Evolutionary conservation across 1,140 invertebrate genomes (phyloP).

Genomic region (Belonocnema kinseyi): DNA sequence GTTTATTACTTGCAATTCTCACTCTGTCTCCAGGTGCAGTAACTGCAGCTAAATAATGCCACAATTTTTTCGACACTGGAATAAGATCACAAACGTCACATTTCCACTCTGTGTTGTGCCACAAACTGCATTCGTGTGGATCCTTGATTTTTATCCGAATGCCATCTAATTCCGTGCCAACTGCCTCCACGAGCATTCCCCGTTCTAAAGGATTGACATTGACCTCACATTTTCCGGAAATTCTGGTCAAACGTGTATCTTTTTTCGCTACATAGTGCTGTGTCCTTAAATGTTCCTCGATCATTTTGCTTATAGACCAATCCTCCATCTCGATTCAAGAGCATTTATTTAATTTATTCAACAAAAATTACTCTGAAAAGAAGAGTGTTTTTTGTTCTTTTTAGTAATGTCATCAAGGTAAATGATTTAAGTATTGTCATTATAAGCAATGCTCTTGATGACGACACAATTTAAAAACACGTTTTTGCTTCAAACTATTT

Average conservation of each 20-base stretch:
- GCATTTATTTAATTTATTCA: background rate
- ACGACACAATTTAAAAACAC: too few relatives aligned
- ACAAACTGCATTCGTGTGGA: constrained; percentile 49
- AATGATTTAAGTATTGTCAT: too few relatives aligned
- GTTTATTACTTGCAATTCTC: constrained; percentile 70
- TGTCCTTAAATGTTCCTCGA: constrained; percentile 17
- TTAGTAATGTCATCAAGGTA: too few relatives aligned
- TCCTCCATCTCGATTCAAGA: constrained; percentile 2
- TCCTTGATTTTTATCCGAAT: constrained; percentile 48
- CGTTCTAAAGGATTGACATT: constrained; percentile 56
- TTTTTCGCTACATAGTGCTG: constrained; percentile 59
- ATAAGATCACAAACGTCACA: constrained; percentile 63
- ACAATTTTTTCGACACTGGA: constrained; percentile 67
- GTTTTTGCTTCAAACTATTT: too few relatives aligned
- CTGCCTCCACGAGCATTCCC: constrained; percentile 63
- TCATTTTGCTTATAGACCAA: constrained; percentile 3
- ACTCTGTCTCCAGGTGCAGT: constrained; percentile 73
- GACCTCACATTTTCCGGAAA: constrained; percentile 55
- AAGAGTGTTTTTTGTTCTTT: too few relatives aligned
- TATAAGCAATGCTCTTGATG: too few relatives aligned
- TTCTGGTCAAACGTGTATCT: constrained; percentile 55
- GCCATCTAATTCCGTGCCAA: constrained; percentile 50
- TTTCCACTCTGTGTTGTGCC: constrained; percentile 67
- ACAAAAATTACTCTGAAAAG: too few relatives aligned
- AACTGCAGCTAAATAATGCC: constrained; percentile 75